Evolutionary conservation across 2,113 vertebrate genomes (phyloP).

Genomic region (Megaceryle maxima): DNA sequence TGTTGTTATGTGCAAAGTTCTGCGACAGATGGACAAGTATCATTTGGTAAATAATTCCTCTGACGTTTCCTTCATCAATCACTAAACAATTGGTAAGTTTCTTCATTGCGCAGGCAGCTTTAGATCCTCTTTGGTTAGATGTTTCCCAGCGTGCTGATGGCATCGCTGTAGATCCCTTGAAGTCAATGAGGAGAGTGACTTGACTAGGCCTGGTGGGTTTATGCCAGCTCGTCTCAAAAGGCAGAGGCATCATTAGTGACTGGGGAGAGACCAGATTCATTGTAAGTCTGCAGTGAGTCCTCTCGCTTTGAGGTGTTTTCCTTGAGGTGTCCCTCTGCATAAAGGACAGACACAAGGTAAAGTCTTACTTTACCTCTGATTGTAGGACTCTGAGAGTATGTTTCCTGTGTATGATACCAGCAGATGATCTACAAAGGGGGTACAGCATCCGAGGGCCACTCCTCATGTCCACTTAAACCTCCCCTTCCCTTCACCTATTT

Average conservation of each 20-base stretch:
- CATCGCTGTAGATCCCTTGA: background rate
- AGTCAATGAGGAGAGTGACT: background rate
- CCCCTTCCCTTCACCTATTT: background rate
- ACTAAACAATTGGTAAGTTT: background rate
- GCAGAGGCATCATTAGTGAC: no score
- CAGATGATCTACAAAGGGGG: background rate
- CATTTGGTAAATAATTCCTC: slow-evolving; percentile 31
- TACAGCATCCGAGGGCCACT: background rate
- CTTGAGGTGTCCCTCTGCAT: background rate
- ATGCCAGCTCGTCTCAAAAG: background rate
- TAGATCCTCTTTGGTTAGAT: background rate
- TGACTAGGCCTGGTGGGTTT: background rate
- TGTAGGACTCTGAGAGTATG: background rate
- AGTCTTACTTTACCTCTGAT: background rate
- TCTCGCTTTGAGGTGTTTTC: background rate
- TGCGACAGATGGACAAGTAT: slow-evolving; percentile 12
- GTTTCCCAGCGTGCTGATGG: background rate
- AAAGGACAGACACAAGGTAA: background rate
- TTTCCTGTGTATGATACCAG: background rate
- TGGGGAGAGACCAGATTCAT: background rate
- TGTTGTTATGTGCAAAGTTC: background rate
- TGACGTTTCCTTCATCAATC: slow-evolving; percentile 26
- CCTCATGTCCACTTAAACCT: background rate
- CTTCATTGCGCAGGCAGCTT: background rate
- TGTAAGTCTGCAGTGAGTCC: background rate